Base-by-base conservation (phyloP, 1,140 invertebrate genomes). In the Trialeurodes vaporariorum region DNA sequence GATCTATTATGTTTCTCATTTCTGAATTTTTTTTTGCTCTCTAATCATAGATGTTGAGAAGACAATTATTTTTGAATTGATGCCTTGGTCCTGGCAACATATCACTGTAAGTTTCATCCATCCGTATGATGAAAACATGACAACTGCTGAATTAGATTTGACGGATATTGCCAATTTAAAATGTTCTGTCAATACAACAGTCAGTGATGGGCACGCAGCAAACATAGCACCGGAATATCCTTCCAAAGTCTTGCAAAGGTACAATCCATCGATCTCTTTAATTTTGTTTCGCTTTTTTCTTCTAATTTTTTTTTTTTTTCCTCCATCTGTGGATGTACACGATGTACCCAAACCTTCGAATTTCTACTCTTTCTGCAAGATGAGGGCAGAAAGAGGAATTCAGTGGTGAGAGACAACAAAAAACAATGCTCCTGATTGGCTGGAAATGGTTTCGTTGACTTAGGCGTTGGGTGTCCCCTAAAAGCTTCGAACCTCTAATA, bases 61-160 rank as follows among this genome's bases (percentile, higher is more conserved):
- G 69, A 86, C 89, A 34, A 84, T 92, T 1, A 94, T 96, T 81
- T 89, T 97, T 76, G 94, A 98, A 81, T 85, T 97, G 70, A 93
- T 87, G 71, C 90, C 93, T 5, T 79, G 95, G 1, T 94, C 92
- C 0, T 90, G 89, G 81, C 87, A 93, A 66, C 91, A 93, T 76
- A 86, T 98, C 65, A 91, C 89, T 21, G 85, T 98, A 2, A 90
- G 91, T 27, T 86, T 98, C 76, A 93, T 97, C 76, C 93, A 98
- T 81, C 94, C 94, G 0, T 81, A 90, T 26, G 91, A 96, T 74
- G 93, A 96, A 76, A 90, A 89, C 68, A 88, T 97, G 84, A 90
- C 93, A 0, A 96, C 94, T 0, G 89, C 91, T 21, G 94, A 97
- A 75, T 81, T 98, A 67, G 89, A 96, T 76, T 77, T 98, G 26